phyloP scores from a whole-genome alignment of 2,797 vertebrate genomes.

The Protonibea diacanthus region DNA sequence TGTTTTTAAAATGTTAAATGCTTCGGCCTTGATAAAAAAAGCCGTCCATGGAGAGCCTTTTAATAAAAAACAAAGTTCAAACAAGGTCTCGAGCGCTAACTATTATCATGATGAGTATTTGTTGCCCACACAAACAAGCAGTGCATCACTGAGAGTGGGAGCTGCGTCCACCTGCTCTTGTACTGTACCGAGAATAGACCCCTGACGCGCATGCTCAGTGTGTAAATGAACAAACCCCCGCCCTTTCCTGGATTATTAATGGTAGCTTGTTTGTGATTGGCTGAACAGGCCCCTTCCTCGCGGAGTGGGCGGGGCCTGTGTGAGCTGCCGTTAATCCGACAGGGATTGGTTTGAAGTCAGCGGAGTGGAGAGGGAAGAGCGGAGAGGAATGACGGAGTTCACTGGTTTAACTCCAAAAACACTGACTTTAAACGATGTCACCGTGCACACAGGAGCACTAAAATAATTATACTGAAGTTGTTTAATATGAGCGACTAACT shows the following conservation, averaged over 20 bases:
- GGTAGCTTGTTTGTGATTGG: slow-evolving; percentile 62
- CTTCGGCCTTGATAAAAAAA: not conserved
- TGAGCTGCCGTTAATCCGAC: slow-evolving; percentile 68
- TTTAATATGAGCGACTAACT: slow-evolving; percentile 42
- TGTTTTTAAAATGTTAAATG: not conserved
- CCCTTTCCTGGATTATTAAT: slow-evolving; percentile 41
- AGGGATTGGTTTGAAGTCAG: slow-evolving; percentile 48
- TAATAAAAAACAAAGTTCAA: not conserved
- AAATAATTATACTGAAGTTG: not conserved
- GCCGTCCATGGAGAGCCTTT: not conserved
- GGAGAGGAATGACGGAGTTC: not conserved
- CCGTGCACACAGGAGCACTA: too few relatives aligned
- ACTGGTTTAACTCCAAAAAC: not conserved
- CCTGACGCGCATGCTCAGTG: slow-evolving; percentile 47
- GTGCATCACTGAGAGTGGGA: slow-evolving; percentile 5
- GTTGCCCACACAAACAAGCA: slow-evolving; percentile 21
- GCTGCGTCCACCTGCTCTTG: not conserved
- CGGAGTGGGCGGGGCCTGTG: slow-evolving; percentile 49
- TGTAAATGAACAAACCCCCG: not conserved
- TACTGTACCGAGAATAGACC: slow-evolving; percentile 46
- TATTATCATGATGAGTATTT: not conserved
- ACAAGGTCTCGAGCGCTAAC: not conserved
- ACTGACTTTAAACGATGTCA: not conserved
- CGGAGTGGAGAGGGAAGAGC: slow-evolving; percentile 17
- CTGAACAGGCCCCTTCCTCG: not conserved